Evolutionary conservation across 2,113 vertebrate genomes (phyloP).

Genomic region (Notothenia coriiceps): DNA sequence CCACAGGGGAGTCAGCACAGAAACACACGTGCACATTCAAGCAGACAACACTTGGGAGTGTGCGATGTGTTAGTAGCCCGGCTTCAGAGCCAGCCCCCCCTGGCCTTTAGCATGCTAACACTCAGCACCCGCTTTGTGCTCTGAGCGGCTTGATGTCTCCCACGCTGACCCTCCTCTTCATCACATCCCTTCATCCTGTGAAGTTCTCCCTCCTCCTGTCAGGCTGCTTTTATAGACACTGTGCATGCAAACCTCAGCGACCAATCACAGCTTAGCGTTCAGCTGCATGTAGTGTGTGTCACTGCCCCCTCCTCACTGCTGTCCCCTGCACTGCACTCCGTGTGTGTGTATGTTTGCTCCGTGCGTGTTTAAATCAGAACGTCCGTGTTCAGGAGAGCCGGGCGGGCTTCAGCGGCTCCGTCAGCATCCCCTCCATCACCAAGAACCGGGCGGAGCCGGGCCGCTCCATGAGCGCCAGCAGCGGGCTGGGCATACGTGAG

Average conservation of each 20-base stretch:
- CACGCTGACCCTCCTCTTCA: background rate
- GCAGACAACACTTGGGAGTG: background rate
- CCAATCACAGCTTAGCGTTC: background rate
- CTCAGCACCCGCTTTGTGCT: background rate
- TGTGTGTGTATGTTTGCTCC: conserved; percentile 19
- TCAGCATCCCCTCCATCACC: conserved; percentile 97
- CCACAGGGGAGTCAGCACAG: background rate
- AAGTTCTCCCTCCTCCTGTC: background rate
- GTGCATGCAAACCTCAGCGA: background rate
- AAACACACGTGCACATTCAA: background rate
- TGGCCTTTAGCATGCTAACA: conserved; percentile 5
- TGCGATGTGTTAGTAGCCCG: background rate
- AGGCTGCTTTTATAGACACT: background rate
- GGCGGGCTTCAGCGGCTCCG: conserved; percentile 94
- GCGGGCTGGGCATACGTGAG: conserved; percentile 95
- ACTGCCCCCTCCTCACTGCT: conserved; percentile 57
- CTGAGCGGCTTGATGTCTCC: background rate
- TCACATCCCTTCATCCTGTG: background rate
- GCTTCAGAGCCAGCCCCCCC: background rate
- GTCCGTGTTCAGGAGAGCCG: conserved; percentile 94
- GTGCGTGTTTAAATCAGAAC: conserved; percentile 85
- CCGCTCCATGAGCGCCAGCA: conserved; percentile 98
- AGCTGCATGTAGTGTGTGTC: conserved; percentile 24
- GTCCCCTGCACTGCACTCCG: conserved; percentile 42
- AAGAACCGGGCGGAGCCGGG: conserved; percentile 94